These are phyloP conservation scores for Myotis lucifugus DNA, from an alignment of 2,113 vertebrate genomes.

Conservation along the genomic window DNA sequence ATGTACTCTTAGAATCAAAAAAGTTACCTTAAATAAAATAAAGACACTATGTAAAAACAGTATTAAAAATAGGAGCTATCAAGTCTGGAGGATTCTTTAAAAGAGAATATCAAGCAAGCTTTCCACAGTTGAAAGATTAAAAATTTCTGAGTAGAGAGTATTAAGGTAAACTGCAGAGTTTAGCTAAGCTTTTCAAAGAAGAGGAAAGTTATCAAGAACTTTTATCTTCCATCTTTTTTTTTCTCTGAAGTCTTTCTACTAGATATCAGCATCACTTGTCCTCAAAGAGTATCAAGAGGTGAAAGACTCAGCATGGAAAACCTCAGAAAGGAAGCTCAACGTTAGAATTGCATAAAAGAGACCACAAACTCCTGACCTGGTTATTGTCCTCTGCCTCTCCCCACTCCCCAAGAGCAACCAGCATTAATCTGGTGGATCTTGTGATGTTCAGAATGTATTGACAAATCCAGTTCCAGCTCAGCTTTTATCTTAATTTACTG, in stretches of 20 bases:
- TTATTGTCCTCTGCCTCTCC: slow-evolving; percentile 27
- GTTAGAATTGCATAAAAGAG: slow-evolving; percentile 71
- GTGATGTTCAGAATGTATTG: not conserved
- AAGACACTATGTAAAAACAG: not conserved
- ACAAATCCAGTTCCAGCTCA: not conserved
- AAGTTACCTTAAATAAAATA: slow-evolving; percentile 42
- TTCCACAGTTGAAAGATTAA: not conserved
- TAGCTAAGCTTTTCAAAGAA: slow-evolving; percentile 45
- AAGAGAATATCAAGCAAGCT: not conserved
- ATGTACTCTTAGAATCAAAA: not conserved
- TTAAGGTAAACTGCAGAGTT: slow-evolving; percentile 26
- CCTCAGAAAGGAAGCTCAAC: slow-evolving; percentile 76
- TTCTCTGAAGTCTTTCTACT: slow-evolving; percentile 45
- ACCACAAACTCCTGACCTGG: slow-evolving; percentile 84
- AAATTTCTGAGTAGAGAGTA: slow-evolving; percentile 29
- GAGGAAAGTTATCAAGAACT: slow-evolving; percentile 49
- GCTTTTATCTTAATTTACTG: not conserved
- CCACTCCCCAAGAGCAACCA: not conserved
- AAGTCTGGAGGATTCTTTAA: not conserved
- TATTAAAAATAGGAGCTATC: not conserved
- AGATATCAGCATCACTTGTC: slow-evolving; percentile 3
- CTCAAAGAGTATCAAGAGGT: slow-evolving; percentile 49
- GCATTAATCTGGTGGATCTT: slow-evolving; percentile 14
- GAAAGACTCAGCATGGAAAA: slow-evolving; percentile 61
- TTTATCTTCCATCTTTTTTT: slow-evolving; percentile 65